Base-by-base conservation (phyloP, 2,113 vertebrate genomes). In the Pholis gunnellus region DNA sequence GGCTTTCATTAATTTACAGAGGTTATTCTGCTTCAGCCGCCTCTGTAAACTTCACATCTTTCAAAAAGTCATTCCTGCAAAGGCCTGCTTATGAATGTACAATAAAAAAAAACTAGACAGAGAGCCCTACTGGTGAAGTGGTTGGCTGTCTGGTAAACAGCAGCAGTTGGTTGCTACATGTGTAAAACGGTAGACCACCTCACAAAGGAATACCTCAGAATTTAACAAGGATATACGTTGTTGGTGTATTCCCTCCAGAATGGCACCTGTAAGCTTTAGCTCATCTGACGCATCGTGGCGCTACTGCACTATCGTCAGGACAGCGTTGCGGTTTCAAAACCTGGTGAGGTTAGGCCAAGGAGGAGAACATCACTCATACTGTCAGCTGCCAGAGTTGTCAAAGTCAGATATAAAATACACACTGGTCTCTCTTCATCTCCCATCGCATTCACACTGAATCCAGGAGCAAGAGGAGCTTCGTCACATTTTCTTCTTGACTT, bases 141-240 rank as follows among this genome's bases (percentile, higher is more conserved):
- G 61, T 82, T 73, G 72, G 61, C 65, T 81, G 44, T 78, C 38
- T 76, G 54, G 18, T 54, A 27, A 65, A 87, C 78, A 82, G 70
- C 54, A 73, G 79, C 75, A 86, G 73, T 81, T 82, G 69, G 60
- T 75, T 44, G 80, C 60, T 79, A 42, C 36, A 57, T 75, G 65
- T 59, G 68, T 31, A 66, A 61, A 75, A 74, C n/a, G 18, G 63
- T 40, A 27, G 31, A 25, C 20, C 2, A 6, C 3, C 29, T 38
- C 50, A 36, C 11, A 54, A 13, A 73, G 36, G 11, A 57, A 50
- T 36, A 46, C 25, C 48, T 25, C 1, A 20, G 22, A 66, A 46
- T 52, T 54, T 10, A 69, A 54, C 11, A 59, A 60, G 13, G 46
- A 72, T 80, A 85, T 18, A 15, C 0, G 0, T 2, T 0, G 0